Percentiles rank a stretch among this genome's conserved stretches.
phyloP scores from a whole-genome alignment of 2,113 vertebrate species.

The Urocynchramus pylzowi region DNA sequence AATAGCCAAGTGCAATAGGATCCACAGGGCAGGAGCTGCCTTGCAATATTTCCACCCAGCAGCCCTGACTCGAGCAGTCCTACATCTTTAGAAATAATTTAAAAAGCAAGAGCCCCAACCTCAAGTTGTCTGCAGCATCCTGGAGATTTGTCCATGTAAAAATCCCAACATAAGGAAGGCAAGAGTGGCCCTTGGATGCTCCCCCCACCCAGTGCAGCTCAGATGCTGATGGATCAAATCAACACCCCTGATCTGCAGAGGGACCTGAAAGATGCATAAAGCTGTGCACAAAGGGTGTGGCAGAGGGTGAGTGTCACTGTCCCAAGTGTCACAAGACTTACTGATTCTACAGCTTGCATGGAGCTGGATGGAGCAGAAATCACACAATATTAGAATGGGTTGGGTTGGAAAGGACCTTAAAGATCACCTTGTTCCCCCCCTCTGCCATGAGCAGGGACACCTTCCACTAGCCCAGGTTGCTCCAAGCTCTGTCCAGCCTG shows the following conservation, averaged over 20 bases:
- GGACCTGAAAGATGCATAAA: not conserved
- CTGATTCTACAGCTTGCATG: not conserved
- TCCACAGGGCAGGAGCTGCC: not conserved
- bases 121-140: not conserved
- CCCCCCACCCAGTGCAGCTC: not conserved
- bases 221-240: not conserved
- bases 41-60: not conserved
- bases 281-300: not conserved
- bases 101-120: not conserved
- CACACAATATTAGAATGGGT: not conserved
- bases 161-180: not conserved
- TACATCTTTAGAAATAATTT: not conserved
- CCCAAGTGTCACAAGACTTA: not conserved
- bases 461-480: fast-evolving
- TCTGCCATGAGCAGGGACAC: not conserved
- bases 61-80: not conserved
- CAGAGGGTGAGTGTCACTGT: not conserved
- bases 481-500: fast-evolving
- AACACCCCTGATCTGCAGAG: not conserved
- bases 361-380: not conserved
- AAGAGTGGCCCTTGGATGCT: not conserved
- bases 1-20: not conserved
- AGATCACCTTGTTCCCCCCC: fast-evolving
- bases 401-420: not conserved
- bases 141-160: not conserved